Conservation (phyloP, 2,797 vertebrate genomes). For the Sebastes vulpes region DNA sequence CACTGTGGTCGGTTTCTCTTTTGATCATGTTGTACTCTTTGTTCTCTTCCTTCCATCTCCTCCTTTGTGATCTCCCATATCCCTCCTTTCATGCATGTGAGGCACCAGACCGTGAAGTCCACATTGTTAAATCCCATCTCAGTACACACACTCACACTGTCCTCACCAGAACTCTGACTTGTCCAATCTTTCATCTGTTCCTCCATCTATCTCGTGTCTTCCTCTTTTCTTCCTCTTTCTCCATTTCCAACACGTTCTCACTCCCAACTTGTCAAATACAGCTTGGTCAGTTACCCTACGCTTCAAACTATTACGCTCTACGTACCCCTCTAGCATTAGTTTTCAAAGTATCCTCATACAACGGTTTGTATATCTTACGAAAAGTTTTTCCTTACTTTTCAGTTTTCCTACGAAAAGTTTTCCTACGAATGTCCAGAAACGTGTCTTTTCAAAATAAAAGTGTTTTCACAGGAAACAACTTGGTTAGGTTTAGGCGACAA, state of each 20-base stretch:
- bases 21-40: slow-evolving; percentile 2
- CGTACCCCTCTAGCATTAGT: background rate
- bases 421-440: background rate
- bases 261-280: background rate
- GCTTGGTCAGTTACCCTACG: background rate
- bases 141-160: background rate
- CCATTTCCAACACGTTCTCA: background rate
- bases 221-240: background rate
- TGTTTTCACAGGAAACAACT: no score
- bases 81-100: slow-evolving; percentile 50
- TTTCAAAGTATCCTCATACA: background rate
- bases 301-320: background rate
- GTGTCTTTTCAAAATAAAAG: no score
- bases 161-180: background rate
- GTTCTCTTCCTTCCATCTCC: background rate
- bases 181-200: background rate
- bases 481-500: no score
- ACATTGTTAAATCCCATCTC: slow-evolving; percentile 10
- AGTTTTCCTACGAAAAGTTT: background rate
- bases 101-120: slow-evolving; percentile 45
- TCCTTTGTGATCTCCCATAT: slow-evolving; percentile 17
- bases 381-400: background rate
- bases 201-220: background rate
- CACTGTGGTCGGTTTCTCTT: background rate
- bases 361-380: background rate